Percentiles rank a stretch among this genome's conserved stretches.
phyloP scores from a whole-genome alignment of 2,797 vertebrate genomes.

The Leptoclinus maculatus region DNA sequence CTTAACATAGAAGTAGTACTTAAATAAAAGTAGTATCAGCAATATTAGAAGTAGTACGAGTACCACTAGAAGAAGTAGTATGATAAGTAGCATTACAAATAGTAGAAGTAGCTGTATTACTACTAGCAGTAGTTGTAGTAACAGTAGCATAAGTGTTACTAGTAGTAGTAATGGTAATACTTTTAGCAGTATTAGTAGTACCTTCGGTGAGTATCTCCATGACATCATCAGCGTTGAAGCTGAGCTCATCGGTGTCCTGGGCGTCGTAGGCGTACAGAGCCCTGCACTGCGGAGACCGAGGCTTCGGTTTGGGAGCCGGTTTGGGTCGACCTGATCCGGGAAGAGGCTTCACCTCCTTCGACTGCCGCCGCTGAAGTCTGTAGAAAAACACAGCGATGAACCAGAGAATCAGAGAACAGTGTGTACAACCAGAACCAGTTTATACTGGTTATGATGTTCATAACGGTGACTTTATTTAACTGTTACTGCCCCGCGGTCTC shows the following conservation, averaged over 20 bases:
- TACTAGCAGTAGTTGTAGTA: background rate
- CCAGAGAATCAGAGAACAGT: background rate
- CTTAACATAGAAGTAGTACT: too few relatives aligned
- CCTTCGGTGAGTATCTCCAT: slow-evolving; percentile 87
- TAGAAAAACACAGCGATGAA: slow-evolving; percentile 15
- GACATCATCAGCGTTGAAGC: slow-evolving; percentile 86
- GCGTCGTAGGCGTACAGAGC: slow-evolving; percentile 89
- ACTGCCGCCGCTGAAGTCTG: slow-evolving; percentile 84
- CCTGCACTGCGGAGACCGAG: slow-evolving; percentile 81
- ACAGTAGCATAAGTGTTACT: background rate
- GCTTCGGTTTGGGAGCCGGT: slow-evolving; percentile 81
- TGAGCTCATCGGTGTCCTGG: slow-evolving; percentile 90
- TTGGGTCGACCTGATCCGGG: slow-evolving; percentile 84
- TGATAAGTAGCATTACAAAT: background rate
- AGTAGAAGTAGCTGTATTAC: background rate
- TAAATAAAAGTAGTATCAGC: too few relatives aligned
- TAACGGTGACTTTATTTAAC: background rate
- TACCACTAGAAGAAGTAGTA: background rate
- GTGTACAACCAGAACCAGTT: background rate
- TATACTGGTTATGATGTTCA: background rate
- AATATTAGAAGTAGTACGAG: background rate
- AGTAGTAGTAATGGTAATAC: background rate
- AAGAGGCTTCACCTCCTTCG: slow-evolving; percentile 85
- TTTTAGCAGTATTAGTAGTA: slow-evolving; percentile 33
- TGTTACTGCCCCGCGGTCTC: slow-evolving; percentile 28